Base-by-base conservation (phyloP, 2,888 invertebrate species). In the Pogonocherus hispidulus region DNA sequence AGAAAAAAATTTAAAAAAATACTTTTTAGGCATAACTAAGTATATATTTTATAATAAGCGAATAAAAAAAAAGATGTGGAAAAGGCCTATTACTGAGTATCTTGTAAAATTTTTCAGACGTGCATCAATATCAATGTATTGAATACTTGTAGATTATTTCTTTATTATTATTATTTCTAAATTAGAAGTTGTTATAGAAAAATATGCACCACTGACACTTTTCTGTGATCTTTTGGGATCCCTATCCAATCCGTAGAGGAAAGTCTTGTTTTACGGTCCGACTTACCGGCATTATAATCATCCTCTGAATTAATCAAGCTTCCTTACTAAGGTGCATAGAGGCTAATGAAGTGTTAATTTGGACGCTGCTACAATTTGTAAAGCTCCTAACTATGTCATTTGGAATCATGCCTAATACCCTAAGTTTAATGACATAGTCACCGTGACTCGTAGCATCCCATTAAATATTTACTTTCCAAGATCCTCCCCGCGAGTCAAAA, bases 391-490 rank as follows among this genome's bases (percentile, higher is more conserved):
- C 63, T 64, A 55, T 72, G 75, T 75, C 72, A 64, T 71, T 75
- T 63, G 62, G 65, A 66, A 72, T 75, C 69, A 74, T 60, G 66
- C 57, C 59, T 76, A 77, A 77, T 73, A 65, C 74, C 70, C 55
- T 63, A 73, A 78, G 78, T 75, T 78, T 76, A 78, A 78, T 78
- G 74, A 69, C 75, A 71, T 74, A 73, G 72, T 66, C 71, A 73
- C 70, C 62, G 51, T 52, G 41, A 22, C 20, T 22, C 27, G 54
- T 11, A 19, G n/a, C 47, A 63, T 44, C 9, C 54, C 51, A 63
- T 63, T 63, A 63, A 44, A 41, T 52, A 37, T 63, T 37, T 52
- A 27, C 46, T 46, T 32, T 54, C 55, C 18, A 46, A 54, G 57
- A 71, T 62, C 54, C 54, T 27, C 55, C 32, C 66, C 63, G 63